Percentiles rank a stretch among this genome's conserved stretches.
phyloP scores from a whole-genome alignment of 2,888 invertebrate genomes.

The Ectobius pallidus region DNA sequence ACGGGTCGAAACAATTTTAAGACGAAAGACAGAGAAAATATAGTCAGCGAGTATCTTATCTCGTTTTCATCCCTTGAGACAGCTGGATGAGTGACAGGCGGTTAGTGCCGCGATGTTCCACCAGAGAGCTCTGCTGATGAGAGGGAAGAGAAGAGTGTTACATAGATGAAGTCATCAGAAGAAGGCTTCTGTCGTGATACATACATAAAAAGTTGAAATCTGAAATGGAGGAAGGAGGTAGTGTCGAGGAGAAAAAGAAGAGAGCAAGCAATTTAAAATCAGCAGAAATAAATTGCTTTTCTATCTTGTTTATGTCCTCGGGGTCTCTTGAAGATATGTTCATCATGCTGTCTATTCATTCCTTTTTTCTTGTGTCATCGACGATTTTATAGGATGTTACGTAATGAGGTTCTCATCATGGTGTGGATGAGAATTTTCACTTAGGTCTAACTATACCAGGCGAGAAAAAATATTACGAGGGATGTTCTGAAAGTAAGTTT shows the following conservation, averaged over 20 bases:
- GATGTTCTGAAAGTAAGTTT: too few species aligned
- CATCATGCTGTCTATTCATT: background rate
- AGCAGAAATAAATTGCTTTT: background rate
- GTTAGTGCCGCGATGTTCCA: background rate
- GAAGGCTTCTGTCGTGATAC: background rate
- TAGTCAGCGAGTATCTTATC: too few species aligned
- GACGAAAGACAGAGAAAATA: too few species aligned
- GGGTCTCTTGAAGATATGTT: background rate
- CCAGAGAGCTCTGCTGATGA: background rate
- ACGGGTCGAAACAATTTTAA: too few species aligned
- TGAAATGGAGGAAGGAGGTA: too few species aligned
- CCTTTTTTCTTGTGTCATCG: background rate
- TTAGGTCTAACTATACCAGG: too few species aligned
- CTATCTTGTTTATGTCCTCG: background rate
- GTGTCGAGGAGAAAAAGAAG: background rate
- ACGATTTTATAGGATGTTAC: background rate
- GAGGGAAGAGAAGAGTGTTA: background rate
- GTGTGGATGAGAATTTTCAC: too few species aligned
- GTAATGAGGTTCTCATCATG: too few species aligned
- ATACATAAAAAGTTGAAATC: background rate
- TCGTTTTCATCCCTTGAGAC: too few species aligned
- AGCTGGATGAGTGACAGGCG: constrained; percentile 2
- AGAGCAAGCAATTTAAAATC: constrained; percentile 6
- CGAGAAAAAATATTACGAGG: too few species aligned
- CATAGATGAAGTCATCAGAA: background rate